Conservation (phyloP, 2,888 invertebrate genomes). For the Tanypteryx hageni region DNA sequence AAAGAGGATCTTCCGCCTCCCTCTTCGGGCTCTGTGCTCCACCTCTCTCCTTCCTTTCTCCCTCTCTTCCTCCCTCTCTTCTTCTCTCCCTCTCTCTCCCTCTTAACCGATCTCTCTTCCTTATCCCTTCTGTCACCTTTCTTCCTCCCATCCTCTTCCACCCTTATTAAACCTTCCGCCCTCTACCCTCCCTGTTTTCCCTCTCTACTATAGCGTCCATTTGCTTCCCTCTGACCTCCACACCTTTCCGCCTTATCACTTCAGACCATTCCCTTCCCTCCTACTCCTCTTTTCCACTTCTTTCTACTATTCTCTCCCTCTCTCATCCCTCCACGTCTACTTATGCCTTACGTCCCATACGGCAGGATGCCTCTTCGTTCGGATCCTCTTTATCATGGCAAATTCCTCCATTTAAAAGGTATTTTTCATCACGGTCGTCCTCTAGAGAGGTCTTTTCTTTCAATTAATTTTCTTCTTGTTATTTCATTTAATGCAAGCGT, state of each 20-base stretch:
- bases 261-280: not conserved
- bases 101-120: not conserved
- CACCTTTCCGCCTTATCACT: not conserved
- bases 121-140: conserved; percentile 35
- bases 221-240: not conserved
- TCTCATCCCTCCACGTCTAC: not conserved
- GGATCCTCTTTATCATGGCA: not conserved
- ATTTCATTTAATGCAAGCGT: too few relatives aligned
- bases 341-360: not conserved
- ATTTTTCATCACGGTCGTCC: too few relatives aligned
- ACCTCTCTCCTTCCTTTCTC: not conserved
- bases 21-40: not conserved
- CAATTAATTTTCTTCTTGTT: too few relatives aligned
- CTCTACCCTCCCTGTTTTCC: conserved; percentile 3
- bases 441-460: too few relatives aligned
- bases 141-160: not conserved
- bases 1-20: conserved; percentile 27
- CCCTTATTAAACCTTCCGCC: not conserved
- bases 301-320: not conserved
- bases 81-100: not conserved
- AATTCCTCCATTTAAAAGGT: not conserved
- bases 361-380: not conserved
- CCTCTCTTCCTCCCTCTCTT: not conserved
- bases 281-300: not conserved
- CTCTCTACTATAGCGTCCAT: not conserved